phyloP scores from a whole-genome alignment of 2,888 invertebrate genomes.

The Petrolisthes manimaculis region DNA sequence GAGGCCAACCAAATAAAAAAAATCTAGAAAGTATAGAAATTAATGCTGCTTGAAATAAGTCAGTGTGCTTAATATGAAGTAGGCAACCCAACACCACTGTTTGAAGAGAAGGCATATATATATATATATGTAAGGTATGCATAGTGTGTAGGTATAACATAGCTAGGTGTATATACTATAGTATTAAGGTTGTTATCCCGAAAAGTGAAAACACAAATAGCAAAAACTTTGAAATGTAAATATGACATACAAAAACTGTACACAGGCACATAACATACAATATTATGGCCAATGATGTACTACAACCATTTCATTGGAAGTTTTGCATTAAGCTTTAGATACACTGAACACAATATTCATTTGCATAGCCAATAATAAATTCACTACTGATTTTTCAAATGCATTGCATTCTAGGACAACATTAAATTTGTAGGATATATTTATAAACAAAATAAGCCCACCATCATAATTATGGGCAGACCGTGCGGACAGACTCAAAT shows the following conservation, averaged over 20 bases:
- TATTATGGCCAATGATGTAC: background rate
- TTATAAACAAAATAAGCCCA: too few species aligned
- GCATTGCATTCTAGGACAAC: background rate
- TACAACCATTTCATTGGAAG: background rate
- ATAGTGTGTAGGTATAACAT: background rate
- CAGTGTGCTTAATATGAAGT: background rate
- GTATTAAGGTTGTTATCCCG: background rate
- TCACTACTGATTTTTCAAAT: too few species aligned
- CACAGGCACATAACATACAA: background rate
- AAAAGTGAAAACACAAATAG: background rate
- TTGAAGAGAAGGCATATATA: background rate
- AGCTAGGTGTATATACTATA: background rate
- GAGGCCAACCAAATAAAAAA: background rate
- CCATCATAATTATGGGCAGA: too few species aligned
- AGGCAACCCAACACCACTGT: constrained; percentile 16
- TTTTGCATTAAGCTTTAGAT: background rate
- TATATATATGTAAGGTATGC: background rate
- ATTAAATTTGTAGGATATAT: too few species aligned
- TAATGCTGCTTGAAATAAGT: background rate
- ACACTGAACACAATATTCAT: background rate
- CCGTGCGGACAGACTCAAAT: too few species aligned
- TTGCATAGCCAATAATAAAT: background rate
- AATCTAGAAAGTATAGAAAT: background rate
- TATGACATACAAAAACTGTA: background rate
- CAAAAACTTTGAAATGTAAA: background rate